Evolutionary conservation across 1,140 invertebrate species (phyloP), one percentile per base, ranked within the genome.

Genomic region (Leptestheria dahalacensis): DNA sequence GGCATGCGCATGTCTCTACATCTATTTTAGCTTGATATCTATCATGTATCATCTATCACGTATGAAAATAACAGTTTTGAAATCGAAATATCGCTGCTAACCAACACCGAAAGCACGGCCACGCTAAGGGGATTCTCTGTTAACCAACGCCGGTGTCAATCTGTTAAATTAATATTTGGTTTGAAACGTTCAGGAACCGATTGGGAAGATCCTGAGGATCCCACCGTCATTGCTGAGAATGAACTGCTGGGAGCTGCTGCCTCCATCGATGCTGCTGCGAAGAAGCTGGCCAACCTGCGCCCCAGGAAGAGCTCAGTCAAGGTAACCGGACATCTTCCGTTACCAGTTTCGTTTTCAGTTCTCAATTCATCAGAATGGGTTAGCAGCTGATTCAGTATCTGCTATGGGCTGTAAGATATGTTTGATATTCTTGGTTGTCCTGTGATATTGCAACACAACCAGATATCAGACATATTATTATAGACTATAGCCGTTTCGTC

Each of bases 341-440:
- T n/a, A n/a, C n/a, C n/a, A n/a, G n/a, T n/a, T n/a, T n/a, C n/a
- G n/a, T n/a, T n/a, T n/a, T n/a, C n/a, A n/a, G n/a, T n/a, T n/a
- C n/a, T n/a, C n/a, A n/a, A n/a, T n/a, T n/a, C n/a, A n/a, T n/a
- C n/a, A n/a, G n/a, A n/a, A n/a, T n/a, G n/a, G n/a, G n/a, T n/a
- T 51, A 51, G 49, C 49, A 51, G 20, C 48, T 48, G 25, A 57
- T 50, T 46, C 4, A 12, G 18, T 15, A 48, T 23, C 29, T 21
- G 55, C 48, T 24, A n/a, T 61, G 62, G 74, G 73, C 86, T 80
- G 79, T 87, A 73, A 94, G 92, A 97, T 97, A 97, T 97, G 92
- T 97, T 97, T 97, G 92, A 95, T 96, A 96, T 96, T 96, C 91
- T 97, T 96, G 92, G 91, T 96, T 94, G 90, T 92, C 78, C 74